Percentiles rank a stretch among this genome's conserved stretches.
Conservation (phyloP, 2,888 invertebrate genomes). For the Serrognathus titanus region DNA sequence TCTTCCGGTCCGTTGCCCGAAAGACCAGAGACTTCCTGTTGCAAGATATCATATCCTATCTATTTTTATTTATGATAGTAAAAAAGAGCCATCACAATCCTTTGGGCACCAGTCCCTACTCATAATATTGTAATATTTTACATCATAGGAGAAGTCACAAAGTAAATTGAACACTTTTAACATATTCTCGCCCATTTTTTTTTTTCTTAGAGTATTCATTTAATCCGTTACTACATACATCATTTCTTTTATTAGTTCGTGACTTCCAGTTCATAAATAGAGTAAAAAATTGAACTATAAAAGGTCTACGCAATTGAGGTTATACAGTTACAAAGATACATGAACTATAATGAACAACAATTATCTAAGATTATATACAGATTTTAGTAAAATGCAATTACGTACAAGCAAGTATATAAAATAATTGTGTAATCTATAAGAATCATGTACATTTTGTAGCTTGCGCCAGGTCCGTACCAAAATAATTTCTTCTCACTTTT, state of each 20-base stretch:
- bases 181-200: neutral
- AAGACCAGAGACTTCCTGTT: conserved; percentile 25
- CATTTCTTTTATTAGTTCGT: conserved; percentile 1
- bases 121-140: conserved; percentile 15
- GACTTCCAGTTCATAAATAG: conserved; percentile 18
- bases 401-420: conserved; percentile 52
- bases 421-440: conserved; percentile 49
- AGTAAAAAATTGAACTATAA: conserved; percentile 35
- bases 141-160: conserved; percentile 6
- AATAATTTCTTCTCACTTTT: conserved; percentile 1
- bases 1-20: conserved; percentile 4
- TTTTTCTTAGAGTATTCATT: neutral
- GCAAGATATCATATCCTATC: conserved; percentile 30
- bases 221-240: neutral
- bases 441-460: conserved; percentile 52
- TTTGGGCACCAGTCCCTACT: conserved; percentile 44
- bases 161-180: neutral
- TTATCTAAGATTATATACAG: conserved; percentile 46
- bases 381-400: conserved; percentile 49
- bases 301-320: conserved; percentile 28
- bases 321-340: conserved; percentile 37
- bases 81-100: conserved; percentile 50
- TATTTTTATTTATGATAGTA: conserved; percentile 25
- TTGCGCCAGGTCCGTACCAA: conserved; percentile 36
- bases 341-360: conserved; percentile 37